Conservation (phyloP, 2,888 invertebrate genomes). For the Argyresthia albistria region DNA sequence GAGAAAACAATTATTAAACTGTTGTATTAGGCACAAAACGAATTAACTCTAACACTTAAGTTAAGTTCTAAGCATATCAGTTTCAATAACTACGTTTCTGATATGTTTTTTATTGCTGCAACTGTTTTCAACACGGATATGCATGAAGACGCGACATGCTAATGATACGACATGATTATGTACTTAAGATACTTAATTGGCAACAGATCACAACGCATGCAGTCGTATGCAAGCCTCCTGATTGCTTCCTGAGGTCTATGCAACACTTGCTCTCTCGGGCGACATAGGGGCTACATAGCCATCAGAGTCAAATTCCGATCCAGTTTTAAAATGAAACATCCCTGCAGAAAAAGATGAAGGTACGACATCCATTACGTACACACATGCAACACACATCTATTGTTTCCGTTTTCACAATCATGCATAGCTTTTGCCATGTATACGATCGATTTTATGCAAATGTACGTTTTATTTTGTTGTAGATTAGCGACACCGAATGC, state of each 20-base stretch:
- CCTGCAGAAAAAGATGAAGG: slow-evolving; percentile 56
- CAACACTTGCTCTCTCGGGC: slow-evolving; percentile 53
- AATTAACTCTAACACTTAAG: slow-evolving; percentile 28
- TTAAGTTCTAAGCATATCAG: slow-evolving; percentile 42
- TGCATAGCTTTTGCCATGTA: slow-evolving; percentile 36
- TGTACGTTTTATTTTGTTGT: background rate
- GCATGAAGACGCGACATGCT: slow-evolving; percentile 35
- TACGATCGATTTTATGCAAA: background rate
- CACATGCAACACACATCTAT: slow-evolving; percentile 71
- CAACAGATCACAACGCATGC: slow-evolving; percentile 35
- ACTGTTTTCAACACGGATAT: slow-evolving; percentile 31
- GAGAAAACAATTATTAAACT: background rate
- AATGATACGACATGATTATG: slow-evolving; percentile 28
- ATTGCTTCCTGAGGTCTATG: slow-evolving; percentile 36
- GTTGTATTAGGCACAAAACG: slow-evolving; percentile 29
- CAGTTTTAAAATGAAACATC: slow-evolving; percentile 61
- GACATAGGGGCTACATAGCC: slow-evolving; percentile 51
- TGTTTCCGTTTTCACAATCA: slow-evolving; percentile 56
- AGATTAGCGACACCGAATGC: slow-evolving; percentile 41
- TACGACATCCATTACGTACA: slow-evolving; percentile 65
- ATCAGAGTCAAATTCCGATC: slow-evolving; percentile 68
- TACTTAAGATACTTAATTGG: slow-evolving; percentile 19
- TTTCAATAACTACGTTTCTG: slow-evolving; percentile 31
- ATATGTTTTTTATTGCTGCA: slow-evolving; percentile 63
- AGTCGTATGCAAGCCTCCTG: slow-evolving; percentile 11